Evolutionary conservation across 2,113 vertebrate genomes (phyloP), one percentile per base, ranked within the genome.

Genomic region (Amia ocellicauda): DNA sequence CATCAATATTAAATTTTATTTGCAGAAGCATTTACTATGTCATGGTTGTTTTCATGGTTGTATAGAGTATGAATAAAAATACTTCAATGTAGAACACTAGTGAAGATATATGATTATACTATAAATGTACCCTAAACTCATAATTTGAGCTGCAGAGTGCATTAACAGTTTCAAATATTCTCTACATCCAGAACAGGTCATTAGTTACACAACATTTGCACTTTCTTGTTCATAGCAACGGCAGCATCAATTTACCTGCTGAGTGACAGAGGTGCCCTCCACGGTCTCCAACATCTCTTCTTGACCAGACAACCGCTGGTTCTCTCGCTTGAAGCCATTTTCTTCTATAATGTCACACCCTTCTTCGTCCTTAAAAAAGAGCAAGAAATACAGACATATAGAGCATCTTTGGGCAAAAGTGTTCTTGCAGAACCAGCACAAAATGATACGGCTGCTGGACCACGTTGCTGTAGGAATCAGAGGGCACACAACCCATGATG

Each of bases 231-330:
- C n/a, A n/a, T n/a, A n/a, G n/a, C n/a, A n/a, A n/a, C n/a, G n/a
- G n/a, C n/a, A 53, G 41, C 4, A 51, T 17, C 1, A 23, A 24
- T 49, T 66, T 45, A 95, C 93, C 90, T 90, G 80, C 14, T 74
- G 67, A 57, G 69, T 57, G 7, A 69, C 67, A n/a, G n/a, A n/a
- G 16, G 74, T 31, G 0, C 72, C 70, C 56, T 79, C 78, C 4
- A 70, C 58, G 19, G 65, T 69, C n/a, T 75, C 20, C 3, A 10
- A 59, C 2, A 81, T 78, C 54, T 89, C 85, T 1, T 78, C 74
- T 63, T 78, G 79, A 24, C 64, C 68, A 0, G 71, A 68, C 29
- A 81, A 75, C 51, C 54, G 79, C 60, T 59, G 78, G 59, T 76
- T 84, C 2, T 77, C 72, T 17, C 61, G 57, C 52, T 63, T 67